Evolutionary conservation across 2,888 invertebrate genomes (phyloP), one percentile per base, ranked within the genome.

Genomic region (Coecobrya sp.): DNA sequence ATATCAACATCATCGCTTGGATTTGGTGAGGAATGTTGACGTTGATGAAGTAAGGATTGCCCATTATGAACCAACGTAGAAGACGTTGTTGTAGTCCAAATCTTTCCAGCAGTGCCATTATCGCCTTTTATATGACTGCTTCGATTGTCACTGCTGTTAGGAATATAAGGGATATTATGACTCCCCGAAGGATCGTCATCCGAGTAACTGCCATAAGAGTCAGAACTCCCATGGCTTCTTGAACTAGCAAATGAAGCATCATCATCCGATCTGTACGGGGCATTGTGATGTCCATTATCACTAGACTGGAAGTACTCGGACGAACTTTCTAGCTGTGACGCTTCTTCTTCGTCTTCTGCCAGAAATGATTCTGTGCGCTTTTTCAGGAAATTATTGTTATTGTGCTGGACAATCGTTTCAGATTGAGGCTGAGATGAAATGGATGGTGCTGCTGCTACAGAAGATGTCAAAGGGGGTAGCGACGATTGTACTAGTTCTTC

Each of bases 401-500:
- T 45, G 36, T 36, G 27, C 16, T 19, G 19, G 22, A 19, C 25
- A 22, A 22, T 76, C 55, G 30, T 59, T 1, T 52, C 68, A 27
- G 49, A 22, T 76, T 22, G 49, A 25, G 2, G 11, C 27, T 27
- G 5, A 19, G 45, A 45, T 5, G 59, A 22, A 59, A 59, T 36
- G 55, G 52, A 81, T 2, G 88, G 25, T 13, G 59, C 52, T 13
- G 59, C 52, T 81, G 86, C 86, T 49, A 16, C 36, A 22, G n/a
- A 30, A 4, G 25, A 19, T 8, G 62, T 19, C 59, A 19, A 55
- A 7, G 85, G 42, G 19, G 87, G 30, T 27, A 59, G 11, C 36
- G 65, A 52, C 3, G 68, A 30, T 30, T 81, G 88, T 7, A 49
- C 68, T 4, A 88, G 45, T 27, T 88, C 81, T 22, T 88, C 88